Conservation (phyloP, 2,797 vertebrate genomes). For the Tinamus major region DNA sequence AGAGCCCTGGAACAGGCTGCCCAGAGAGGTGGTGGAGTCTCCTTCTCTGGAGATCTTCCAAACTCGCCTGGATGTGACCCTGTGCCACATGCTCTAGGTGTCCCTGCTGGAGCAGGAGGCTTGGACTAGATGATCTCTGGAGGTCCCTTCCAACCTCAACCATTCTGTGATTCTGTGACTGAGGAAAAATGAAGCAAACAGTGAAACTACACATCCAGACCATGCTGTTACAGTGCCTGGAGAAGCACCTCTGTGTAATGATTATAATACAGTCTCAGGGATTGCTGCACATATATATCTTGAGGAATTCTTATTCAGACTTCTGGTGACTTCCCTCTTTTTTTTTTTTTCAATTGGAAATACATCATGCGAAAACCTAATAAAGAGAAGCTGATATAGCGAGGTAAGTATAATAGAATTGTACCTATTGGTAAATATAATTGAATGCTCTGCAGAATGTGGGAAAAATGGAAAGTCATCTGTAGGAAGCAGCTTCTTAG, state of each 20-base stretch:
- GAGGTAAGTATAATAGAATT: too few relatives aligned
- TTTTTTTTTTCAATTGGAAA: background rate
- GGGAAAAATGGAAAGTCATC: background rate
- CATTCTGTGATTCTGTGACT: background rate
- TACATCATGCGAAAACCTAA: background rate
- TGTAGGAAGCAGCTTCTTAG: background rate
- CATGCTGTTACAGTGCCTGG: background rate
- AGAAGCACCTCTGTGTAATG: background rate
- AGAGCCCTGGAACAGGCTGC: too few relatives aligned
- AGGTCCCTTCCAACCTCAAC: too few relatives aligned
- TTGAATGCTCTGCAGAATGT: background rate
- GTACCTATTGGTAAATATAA: background rate
- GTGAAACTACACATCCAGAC: background rate
- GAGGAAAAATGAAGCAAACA: background rate
- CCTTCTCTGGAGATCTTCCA: too few relatives aligned
- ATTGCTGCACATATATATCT: background rate
- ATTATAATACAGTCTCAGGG: background rate
- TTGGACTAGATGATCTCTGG: too few relatives aligned
- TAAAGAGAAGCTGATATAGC: background rate
- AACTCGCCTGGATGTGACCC: too few relatives aligned
- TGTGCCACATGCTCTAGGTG: too few relatives aligned
- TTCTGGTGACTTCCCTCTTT: background rate
- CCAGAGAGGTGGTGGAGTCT: too few relatives aligned
- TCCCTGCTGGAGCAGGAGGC: too few relatives aligned
- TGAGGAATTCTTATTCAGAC: background rate